Evolutionary conservation across 2,797 vertebrate species (phyloP), one percentile per base, ranked within the genome.

Genomic region (Sparidentex hasta): DNA sequence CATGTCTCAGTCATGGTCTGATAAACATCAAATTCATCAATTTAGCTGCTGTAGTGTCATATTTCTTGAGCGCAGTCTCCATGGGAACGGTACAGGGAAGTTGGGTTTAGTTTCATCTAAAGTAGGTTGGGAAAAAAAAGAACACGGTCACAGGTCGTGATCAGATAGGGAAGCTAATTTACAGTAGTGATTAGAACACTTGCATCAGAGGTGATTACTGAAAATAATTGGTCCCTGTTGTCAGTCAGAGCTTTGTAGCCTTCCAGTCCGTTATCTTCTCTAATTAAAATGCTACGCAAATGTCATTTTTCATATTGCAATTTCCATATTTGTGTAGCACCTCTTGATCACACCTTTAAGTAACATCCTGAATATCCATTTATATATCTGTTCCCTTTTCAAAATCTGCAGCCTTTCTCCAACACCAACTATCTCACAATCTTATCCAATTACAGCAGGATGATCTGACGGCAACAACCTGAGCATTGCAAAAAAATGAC

Each of bases 381-480:
- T 66, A 14, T 54, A 68, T 51, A n/a, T 11, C 17, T 23, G n/a
- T 70, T 82, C 63, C 46, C 14, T 48, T 21, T 41, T 59, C n/a
- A 63, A 63, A 55, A 64, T 61, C 29, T 21, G 23, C 59, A 48
- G 65, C 54, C 59, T 83, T 73, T 76, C 58, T 74, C 74, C 47
- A 11, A 23, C 29, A 27, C 57, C 63, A 74, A 73, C 78, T 68
- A 81, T 72, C 61, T 82, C 61, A 13, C 48, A 1, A 69, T 74
- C 65, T 74, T 57, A 74, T 83, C 80, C 46, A 74, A 87, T 88
- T 85, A 87, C 20, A 43, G 12, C 20, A 18, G 51, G 65, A 66
- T n/a, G 70, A 29, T 25, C 1, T 1, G 11, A 57, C 33, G 18
- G 48, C 3, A 4, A 66, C 58, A 79, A 74, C 23, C 65, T 11